Conservation (phyloP, 2,888 invertebrate species). For the Cryptocheilus praepositus region DNA sequence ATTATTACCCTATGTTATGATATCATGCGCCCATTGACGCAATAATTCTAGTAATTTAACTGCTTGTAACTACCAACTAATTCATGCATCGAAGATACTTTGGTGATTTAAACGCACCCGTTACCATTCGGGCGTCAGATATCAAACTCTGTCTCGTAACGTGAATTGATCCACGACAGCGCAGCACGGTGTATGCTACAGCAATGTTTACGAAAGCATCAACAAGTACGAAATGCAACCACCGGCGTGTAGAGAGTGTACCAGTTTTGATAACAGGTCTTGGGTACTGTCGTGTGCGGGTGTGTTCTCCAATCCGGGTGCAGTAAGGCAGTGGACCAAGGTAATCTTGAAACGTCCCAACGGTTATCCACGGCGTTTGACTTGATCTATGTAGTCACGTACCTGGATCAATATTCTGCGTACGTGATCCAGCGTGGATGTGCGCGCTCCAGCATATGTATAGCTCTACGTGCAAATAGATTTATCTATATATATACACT, state of each 20-base stretch:
- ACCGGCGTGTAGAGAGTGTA: conserved; percentile 25
- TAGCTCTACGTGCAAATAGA: too few species aligned
- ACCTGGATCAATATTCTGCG: conserved; percentile 34
- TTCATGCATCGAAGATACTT: too few species aligned
- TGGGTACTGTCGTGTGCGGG: conserved; percentile 19
- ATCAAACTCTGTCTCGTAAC: too few species aligned
- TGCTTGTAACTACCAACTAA: too few species aligned
- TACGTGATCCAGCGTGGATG: conserved; percentile 10
- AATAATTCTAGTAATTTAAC: too few species aligned
- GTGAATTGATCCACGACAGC: conserved; percentile 9
- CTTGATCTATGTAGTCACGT: conserved; percentile 58
- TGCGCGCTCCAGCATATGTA: background rate
- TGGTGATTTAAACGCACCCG: too few species aligned
- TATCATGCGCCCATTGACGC: too few species aligned
- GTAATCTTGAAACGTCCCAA: conserved; percentile 51
- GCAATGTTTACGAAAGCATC: conserved; percentile 27
- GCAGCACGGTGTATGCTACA: conserved; percentile 10
- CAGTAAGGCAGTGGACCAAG: conserved; percentile 64
- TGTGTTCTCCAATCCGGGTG: conserved; percentile 40
- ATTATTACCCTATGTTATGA: too few species aligned
- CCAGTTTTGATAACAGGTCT: conserved; percentile 59
- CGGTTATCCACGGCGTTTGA: conserved; percentile 58
- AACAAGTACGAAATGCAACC: conserved; percentile 18
- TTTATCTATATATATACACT: too few species aligned
- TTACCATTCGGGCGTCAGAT: too few species aligned